Evolutionary conservation across 1,140 invertebrate genomes (phyloP).

Genomic region (Pachypeltis micranthus): DNA sequence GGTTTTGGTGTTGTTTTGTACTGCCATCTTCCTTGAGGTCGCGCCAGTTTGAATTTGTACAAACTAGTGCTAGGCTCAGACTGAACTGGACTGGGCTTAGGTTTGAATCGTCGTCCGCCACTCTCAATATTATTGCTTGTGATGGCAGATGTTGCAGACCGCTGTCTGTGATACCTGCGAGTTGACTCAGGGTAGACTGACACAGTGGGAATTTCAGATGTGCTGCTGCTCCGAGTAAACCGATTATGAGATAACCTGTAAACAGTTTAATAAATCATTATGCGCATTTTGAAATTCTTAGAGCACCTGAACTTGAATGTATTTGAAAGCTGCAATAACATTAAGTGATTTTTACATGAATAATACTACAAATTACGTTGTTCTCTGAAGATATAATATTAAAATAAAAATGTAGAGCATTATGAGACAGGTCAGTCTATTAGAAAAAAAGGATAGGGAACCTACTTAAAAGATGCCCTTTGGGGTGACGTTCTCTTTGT

Average conservation of each 20-base stretch:
- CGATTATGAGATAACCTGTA: conserved; percentile 33
- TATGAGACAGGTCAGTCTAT: too few species aligned
- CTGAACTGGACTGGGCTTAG: conserved; percentile 16
- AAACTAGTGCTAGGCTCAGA: conserved; percentile 40
- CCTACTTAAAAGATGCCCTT: conserved; percentile 18
- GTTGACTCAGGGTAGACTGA: conserved; percentile 49
- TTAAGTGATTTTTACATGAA: too few species aligned
- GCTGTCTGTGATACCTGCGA: conserved; percentile 33
- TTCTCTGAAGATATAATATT: too few species aligned
- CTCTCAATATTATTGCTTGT: conserved; percentile 17
- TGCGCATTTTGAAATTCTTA: too few species aligned
- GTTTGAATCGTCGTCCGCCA: conserved; percentile 20
- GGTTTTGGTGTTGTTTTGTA: conserved; percentile 80
- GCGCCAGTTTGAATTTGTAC: conserved; percentile 62
- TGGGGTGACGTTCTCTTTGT: background rate
- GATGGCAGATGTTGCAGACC: conserved; percentile 18
- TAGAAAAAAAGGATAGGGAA: conserved; percentile 1
- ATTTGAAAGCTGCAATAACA: too few species aligned
- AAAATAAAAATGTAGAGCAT: too few species aligned
- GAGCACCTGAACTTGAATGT: too few species aligned
- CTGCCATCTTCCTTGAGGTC: conserved; percentile 69
- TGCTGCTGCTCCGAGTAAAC: conserved; percentile 35
- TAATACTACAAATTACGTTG: too few species aligned
- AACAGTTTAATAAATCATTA: conserved; percentile 11
- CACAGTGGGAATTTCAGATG: conserved; percentile 43